Conservation (phyloP, 2,888 invertebrate species). For the Plagodis dolabraria region DNA sequence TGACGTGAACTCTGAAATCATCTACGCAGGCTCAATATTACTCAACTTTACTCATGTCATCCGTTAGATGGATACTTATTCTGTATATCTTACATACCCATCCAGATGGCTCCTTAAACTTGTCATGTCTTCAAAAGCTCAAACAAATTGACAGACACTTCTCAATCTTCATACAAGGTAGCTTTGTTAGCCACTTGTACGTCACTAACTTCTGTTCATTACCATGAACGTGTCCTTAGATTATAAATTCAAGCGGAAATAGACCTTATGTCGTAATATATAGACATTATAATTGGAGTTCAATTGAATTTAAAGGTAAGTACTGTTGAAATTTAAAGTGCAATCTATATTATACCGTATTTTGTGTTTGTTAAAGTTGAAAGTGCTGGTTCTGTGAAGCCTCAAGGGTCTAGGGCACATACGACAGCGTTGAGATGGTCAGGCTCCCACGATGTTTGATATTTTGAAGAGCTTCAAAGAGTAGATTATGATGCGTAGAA, state of each 20-base stretch:
- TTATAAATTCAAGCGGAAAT: neutral
- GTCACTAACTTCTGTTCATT: conserved; percentile 45
- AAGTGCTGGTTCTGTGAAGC: conserved; percentile 37
- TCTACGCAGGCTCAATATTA: too few relatives aligned
- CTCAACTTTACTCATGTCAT: too few relatives aligned
- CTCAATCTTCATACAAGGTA: conserved; percentile 14
- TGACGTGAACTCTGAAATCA: too few relatives aligned
- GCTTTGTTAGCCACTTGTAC: conserved; percentile 25
- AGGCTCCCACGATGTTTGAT: conserved; percentile 72
- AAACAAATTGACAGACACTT: conserved; percentile 22
- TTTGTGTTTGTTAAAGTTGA: rapidly evolving
- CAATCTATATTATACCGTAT: conserved; percentile 22
- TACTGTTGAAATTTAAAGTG: neutral
- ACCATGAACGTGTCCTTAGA: conserved; percentile 41
- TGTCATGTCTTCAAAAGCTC: conserved; percentile 15
- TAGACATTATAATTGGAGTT: neutral
- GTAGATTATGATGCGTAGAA: neutral
- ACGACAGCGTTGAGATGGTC: conserved; percentile 68
- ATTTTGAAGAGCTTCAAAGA: conserved; percentile 36
- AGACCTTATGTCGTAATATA: neutral
- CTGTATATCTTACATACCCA: neutral
- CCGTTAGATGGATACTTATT: too few relatives aligned
- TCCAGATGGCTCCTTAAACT: conserved; percentile 14
- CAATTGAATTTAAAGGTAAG: neutral
- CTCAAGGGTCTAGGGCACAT: conserved; percentile 49